Conservation (phyloP, 2,113 vertebrate species). For the Laterallus jamaicensis region DNA sequence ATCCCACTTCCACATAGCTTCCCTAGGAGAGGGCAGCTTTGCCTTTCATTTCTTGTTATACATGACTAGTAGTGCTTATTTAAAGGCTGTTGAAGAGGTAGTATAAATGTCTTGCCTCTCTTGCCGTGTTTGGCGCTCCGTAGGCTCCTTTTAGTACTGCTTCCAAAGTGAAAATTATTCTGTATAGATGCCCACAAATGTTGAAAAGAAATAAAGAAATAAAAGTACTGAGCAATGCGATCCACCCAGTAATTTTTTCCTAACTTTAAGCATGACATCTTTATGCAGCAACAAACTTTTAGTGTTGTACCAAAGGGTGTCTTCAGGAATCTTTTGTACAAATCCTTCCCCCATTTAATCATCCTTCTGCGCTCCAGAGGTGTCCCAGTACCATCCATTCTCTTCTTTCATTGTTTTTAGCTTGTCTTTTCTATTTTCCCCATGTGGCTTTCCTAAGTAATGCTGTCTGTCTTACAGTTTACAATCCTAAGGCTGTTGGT, state of each 20-base stretch:
- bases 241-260: not conserved
- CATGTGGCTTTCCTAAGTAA: not conserved
- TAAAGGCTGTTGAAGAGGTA: not conserved
- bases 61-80: not conserved
- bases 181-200: not conserved
- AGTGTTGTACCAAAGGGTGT: conserved; percentile 2
- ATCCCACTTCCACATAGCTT: not conserved
- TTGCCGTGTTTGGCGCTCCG: not conserved
- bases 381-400: conserved; percentile 12
- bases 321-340: conserved; percentile 13
- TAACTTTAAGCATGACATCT: conserved; percentile 2
- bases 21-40: not conserved
- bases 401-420: conserved; percentile 1
- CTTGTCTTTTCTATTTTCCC: not conserved
- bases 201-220: not conserved
- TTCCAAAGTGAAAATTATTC: not conserved
- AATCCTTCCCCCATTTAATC: conserved; percentile 20
- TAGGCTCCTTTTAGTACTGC: not conserved
- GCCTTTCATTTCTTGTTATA: not conserved
- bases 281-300: not conserved
- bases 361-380: conserved; percentile 5
- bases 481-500: not conserved
- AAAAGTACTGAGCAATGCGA: not conserved
- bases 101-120: not conserved
- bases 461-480: not conserved